phyloP scores from a whole-genome alignment of 1,140 invertebrate genomes.

The Pinna nobilis region DNA sequence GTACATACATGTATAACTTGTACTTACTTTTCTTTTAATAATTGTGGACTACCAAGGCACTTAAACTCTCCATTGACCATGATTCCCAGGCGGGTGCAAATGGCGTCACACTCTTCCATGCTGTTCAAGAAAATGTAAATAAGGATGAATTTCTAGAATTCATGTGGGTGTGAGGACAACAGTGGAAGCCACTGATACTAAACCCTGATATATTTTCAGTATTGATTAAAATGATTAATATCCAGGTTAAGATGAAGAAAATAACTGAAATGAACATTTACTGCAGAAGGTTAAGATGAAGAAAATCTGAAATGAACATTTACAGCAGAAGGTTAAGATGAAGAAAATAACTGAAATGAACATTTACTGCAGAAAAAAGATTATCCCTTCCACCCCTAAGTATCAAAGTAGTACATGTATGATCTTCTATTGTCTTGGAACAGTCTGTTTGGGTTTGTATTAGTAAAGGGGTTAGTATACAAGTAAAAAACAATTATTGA shows the following conservation, averaged over 20 bases:
- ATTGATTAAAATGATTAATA: background rate
- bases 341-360: too few species aligned
- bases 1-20: background rate
- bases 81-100: conserved; percentile 75
- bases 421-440: background rate
- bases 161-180: background rate
- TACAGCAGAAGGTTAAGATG: too few species aligned
- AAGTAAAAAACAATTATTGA: background rate
- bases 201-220: background rate
- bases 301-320: too few species aligned
- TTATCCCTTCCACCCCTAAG: background rate
- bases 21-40: conserved; percentile 75
- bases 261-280: background rate
- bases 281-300: background rate
- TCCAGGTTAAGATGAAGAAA: background rate
- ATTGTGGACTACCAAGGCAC: conserved; percentile 76
- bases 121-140: conserved; percentile 44
- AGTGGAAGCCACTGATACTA: background rate
- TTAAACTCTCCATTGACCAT: conserved; percentile 77
- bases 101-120: conserved; percentile 77
- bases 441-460: background rate
- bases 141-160: background rate
- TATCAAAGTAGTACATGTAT: background rate
- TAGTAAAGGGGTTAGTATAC: background rate
- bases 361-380: background rate